A percentile compares a stretch with the other conserved stretches of the same genome.
These are phyloP conservation scores for Enteromius fasciolatus DNA, from an alignment of 2,797 vertebrate genomes.

Conservation along the genomic window DNA sequence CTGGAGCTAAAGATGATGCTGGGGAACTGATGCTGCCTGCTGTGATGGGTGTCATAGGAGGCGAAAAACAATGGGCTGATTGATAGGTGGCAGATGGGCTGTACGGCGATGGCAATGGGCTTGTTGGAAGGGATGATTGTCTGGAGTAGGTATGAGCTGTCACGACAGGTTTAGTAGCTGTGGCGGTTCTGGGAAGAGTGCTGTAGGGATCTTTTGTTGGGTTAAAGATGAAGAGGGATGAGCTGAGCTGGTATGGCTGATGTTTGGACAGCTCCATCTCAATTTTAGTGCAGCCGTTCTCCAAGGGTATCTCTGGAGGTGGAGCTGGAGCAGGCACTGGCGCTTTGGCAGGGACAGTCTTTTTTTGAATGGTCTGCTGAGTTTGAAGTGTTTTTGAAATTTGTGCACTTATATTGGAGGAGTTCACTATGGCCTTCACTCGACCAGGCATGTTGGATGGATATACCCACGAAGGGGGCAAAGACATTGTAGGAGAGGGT, in stretches of 20 bases:
- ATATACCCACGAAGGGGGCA: conserved; percentile 96
- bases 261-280: conserved; percentile 89
- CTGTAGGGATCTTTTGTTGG: conserved; percentile 84
- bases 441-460: conserved; percentile 82
- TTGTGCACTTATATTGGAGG: conserved; percentile 80
- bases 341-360: conserved; percentile 62
- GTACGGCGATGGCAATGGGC: conserved; percentile 72
- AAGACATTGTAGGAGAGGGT: conserved; percentile 92
- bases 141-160: conserved; percentile 69
- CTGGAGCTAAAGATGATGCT: conserved; percentile 71
- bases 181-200: conserved; percentile 79
- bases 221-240: conserved; percentile 90
- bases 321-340: conserved; percentile 62
- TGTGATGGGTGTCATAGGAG: conserved; percentile 67
- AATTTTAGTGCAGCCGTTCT: conserved; percentile 86
- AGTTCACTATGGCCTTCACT: conserved; percentile 84
- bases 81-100: conserved; percentile 67
- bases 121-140: conserved; percentile 80
- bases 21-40: conserved; percentile 75
- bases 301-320: conserved; percentile 73
- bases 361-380: conserved; percentile 77
- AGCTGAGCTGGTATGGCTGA: conserved; percentile 88
- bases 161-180: conserved; percentile 78
- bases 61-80: conserved; percentile 67
- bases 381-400: conserved; percentile 78